phyloP scores from a whole-genome alignment of 2,797 vertebrate species.

The Xerus rutilus region DNA sequence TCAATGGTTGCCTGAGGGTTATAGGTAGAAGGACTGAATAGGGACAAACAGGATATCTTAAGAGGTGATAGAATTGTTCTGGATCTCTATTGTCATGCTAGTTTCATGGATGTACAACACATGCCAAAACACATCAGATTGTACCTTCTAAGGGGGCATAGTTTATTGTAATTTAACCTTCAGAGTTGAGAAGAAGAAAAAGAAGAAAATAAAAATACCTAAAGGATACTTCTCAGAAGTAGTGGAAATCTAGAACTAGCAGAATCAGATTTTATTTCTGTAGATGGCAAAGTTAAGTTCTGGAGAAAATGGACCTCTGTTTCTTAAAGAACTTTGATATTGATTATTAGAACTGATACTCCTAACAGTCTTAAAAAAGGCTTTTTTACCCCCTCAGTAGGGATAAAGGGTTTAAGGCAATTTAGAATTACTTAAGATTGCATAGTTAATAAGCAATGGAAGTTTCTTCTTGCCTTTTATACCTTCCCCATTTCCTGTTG shows the following conservation, averaged over 20 bases:
- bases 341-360: constrained; percentile 39
- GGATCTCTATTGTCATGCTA: neutral
- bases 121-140: neutral
- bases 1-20: neutral
- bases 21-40: neutral
- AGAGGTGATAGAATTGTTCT: constrained; percentile 20
- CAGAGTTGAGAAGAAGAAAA: neutral
- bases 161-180: constrained; percentile 39
- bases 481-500: neutral
- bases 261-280: constrained; percentile 10
- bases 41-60: neutral
- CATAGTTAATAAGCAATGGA: neutral
- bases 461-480: neutral
- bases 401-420: neutral
- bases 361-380: neutral
- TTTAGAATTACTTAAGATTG: neutral
- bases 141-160: neutral
- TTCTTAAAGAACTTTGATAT: constrained; percentile 23
- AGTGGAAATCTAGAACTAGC: neutral
- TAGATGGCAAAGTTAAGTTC: neutral
- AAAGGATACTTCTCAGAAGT: neutral
- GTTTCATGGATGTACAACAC: neutral
- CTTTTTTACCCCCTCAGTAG: neutral
- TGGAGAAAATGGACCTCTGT: neutral
- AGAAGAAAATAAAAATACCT: neutral